Base-by-base conservation (phyloP, 2,797 vertebrate species). In the Apogon hyalosoma region DNA sequence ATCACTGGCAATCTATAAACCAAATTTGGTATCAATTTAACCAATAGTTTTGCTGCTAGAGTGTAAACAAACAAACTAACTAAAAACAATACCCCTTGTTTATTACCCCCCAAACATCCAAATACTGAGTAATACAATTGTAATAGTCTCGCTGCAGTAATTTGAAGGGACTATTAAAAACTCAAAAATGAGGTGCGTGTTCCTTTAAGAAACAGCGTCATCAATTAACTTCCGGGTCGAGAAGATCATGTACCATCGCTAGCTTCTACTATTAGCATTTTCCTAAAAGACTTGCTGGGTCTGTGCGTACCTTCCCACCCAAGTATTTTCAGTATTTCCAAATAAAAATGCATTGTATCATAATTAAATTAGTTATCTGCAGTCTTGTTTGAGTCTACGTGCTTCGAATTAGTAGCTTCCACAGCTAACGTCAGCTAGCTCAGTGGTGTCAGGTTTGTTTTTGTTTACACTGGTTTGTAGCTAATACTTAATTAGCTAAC, bases 221-320 rank as follows among this genome's bases (percentile, higher is more conserved):
- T 81, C 57, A 73, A 15, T 45, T 3, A 1, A 7, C 76, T 85
- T 90, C 88, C 88, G 86, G 87, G 79, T 83, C 45, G 39, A 21
- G 9, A 4, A 42, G 38, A 46, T 78, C 56, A 74, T 28, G 45
- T 57, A 75, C 62, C 40, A 73, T 73, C 61, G 70, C 71, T 8
- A 73, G 40, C 58, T 58, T 45, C 24, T 2, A 15, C 24, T 1
- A 15, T n/a, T 43, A 83, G 56, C 60, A 12, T 51, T 10, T 49
- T 43, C 3, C 9, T 9, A 19, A 38, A 45, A 10, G 21, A 43
- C n/a, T 74, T 9, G 7, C 43, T 40, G n/a, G 10, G 6, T 18
- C n/a, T 62, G 66, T 80, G 14, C 16, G 63, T 75, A 42, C 8
- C 1, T 11, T 7, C 31, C 1, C 3, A 11, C 13, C 3, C 13